Percentiles rank a stretch among this genome's conserved stretches.
Evolutionary conservation across 1,140 invertebrate species (phyloP).

Genomic region (Galleria mellonella): DNA sequence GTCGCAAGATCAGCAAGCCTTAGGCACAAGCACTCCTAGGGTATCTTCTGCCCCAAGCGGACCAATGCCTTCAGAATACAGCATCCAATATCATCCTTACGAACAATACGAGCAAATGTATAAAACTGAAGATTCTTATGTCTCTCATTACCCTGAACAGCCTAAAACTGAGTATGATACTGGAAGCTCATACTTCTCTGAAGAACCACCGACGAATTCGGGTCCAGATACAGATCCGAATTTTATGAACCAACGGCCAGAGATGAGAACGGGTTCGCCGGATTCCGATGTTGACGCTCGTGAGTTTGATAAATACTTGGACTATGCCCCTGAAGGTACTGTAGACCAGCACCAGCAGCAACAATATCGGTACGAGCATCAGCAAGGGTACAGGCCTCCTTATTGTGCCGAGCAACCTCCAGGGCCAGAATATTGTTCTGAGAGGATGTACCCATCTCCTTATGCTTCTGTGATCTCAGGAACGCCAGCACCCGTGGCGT

Average conservation of each 20-base stretch:
- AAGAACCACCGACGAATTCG: conserved; percentile 53
- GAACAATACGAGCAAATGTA: conserved; percentile 70
- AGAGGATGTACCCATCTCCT: conserved; percentile 59
- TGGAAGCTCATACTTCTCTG: conserved; percentile 66
- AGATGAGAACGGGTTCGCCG: conserved; percentile 64
- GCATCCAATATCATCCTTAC: conserved; percentile 64
- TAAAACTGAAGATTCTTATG: conserved; percentile 70
- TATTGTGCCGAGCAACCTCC: conserved; percentile 46
- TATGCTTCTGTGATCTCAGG: conserved; percentile 60
- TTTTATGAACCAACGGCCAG: conserved; percentile 47
- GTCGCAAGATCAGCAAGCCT: conserved; percentile 81
- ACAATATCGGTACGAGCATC: conserved; percentile 60
- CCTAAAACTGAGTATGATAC: conserved; percentile 68
- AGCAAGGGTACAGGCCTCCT: conserved; percentile 42
- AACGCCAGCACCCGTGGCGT: conserved; percentile 35
- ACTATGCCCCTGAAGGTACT: conserved; percentile 69
- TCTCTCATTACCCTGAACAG: conserved; percentile 70
- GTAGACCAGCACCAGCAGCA: conserved; percentile 55
- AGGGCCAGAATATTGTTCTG: conserved; percentile 74
- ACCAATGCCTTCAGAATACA: conserved; percentile 47
- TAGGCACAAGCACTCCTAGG: conserved; percentile 64
- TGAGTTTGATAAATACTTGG: conserved; percentile 81
- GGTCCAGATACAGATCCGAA: conserved; percentile 38
- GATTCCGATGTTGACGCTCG: conserved; percentile 76
- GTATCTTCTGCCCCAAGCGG: conserved; percentile 65